Conservation (phyloP, 2,113 vertebrate species). For the Megalops atlanticus region DNA sequence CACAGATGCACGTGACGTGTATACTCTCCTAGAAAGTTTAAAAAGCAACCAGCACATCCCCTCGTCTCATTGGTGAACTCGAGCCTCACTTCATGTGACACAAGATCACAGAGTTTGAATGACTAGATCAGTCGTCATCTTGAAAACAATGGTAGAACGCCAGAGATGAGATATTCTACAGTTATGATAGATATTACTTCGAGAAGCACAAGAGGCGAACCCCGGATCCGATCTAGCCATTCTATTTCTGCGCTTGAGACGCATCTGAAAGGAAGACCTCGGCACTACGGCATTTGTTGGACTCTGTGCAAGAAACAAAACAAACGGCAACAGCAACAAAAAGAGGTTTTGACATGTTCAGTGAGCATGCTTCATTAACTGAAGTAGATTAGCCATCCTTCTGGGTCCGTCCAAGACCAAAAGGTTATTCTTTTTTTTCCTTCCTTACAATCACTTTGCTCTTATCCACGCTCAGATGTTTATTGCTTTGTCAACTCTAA, state of each 20-base stretch:
- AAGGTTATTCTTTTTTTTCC: neutral
- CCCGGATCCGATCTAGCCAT: neutral
- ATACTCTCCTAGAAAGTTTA: conserved; percentile 1
- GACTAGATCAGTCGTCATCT: too few species aligned
- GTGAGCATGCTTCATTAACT: conserved; percentile 26
- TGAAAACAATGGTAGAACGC: too few species aligned
- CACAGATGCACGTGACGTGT: neutral
- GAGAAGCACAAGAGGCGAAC: too few species aligned
- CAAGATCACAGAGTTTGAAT: neutral
- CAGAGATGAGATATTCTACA: too few species aligned
- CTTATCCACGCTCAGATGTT: neutral
- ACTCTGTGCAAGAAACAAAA: too few species aligned
- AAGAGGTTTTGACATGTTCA: neutral
- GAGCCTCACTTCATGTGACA: neutral
- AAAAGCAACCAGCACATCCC: conserved; percentile 5
- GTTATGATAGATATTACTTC: too few species aligned
- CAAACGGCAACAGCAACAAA: too few species aligned
- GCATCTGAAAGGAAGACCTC: neutral
- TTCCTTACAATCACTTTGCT: too few species aligned
- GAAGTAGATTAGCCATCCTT: conserved; percentile 17
- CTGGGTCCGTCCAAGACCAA: neutral
- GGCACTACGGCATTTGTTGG: neutral
- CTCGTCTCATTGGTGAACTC: neutral
- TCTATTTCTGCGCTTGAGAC: neutral
- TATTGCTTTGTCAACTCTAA: too few species aligned